Conservation (phyloP, 2,797 vertebrate species). For the Gila robusta region DNA sequence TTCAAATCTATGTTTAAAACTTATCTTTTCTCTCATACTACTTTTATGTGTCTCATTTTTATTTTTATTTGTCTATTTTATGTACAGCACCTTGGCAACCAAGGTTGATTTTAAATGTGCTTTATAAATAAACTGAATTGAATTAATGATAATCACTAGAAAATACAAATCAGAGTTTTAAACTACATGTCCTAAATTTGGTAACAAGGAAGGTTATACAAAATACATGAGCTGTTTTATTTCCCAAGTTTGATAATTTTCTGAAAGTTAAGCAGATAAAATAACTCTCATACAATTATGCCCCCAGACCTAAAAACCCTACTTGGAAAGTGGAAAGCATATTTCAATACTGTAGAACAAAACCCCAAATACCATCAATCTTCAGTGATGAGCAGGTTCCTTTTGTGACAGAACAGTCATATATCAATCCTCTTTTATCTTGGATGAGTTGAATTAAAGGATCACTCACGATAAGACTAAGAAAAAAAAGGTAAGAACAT, state of each 20-base stretch:
- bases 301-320: not conserved
- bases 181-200: fast-evolving
- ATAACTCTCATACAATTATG: too few relatives aligned
- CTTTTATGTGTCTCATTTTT: too few relatives aligned
- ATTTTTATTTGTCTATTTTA: too few relatives aligned
- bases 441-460: slow-evolving; percentile 63
- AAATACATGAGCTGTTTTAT: too few relatives aligned
- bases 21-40: too few relatives aligned
- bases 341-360: not conserved
- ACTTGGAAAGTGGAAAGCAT: not conserved
- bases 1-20: too few relatives aligned
- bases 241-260: not conserved
- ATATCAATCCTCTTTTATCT: slow-evolving; percentile 32
- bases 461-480: slow-evolving; percentile 76
- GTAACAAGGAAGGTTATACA: too few relatives aligned
- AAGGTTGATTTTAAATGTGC: too few relatives aligned
- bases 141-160: not conserved
- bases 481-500: not conserved
- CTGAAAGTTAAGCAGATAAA: not conserved
- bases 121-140: too few relatives aligned
- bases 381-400: slow-evolving; percentile 30
- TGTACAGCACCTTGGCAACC: too few relatives aligned
- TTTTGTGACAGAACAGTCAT: slow-evolving; percentile 15
- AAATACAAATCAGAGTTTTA: not conserved
- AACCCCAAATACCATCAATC: slow-evolving; percentile 55